Percentiles rank a stretch among this genome's conserved stretches.
These are phyloP conservation scores for Myodes glareolus DNA, from an alignment of 2,113 vertebrate genomes.

Conservation along the genomic window DNA sequence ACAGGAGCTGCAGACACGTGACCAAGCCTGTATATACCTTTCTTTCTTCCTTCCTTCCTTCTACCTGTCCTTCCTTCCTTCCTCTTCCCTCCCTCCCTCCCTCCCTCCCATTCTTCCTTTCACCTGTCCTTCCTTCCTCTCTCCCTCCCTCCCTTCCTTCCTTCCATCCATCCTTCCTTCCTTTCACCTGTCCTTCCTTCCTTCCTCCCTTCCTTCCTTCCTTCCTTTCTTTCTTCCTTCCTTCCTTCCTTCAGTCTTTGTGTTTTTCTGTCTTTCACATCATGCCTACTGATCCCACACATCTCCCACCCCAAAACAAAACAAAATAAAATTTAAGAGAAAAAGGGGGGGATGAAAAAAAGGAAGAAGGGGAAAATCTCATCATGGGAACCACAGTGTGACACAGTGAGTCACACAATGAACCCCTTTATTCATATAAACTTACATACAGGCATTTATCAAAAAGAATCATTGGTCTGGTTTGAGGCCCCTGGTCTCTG, in stretches of 20 bases:
- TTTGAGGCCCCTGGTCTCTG: background rate
- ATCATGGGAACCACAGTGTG: background rate
- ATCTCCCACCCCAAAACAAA: background rate
- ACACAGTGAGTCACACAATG: background rate
- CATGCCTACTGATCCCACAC: background rate
- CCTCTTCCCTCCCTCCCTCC: accelerated
- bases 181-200: accelerated
- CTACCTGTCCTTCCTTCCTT: no score
- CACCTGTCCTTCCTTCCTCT: no score
- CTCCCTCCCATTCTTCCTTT: accelerated
- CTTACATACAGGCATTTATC: background rate
- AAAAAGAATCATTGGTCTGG: background rate
- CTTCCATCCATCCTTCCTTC: no score
- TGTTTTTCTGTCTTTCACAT: background rate
- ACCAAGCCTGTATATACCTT: background rate
- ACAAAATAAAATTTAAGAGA: background rate
- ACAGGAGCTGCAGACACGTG: background rate
- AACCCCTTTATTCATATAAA: background rate
- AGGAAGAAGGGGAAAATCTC: background rate
- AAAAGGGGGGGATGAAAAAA: background rate
- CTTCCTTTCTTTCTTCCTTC: background rate
- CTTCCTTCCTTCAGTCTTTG: background rate
- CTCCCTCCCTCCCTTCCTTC: no score
- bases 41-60: background rate
- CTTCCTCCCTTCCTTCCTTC: no score